Evolutionary conservation across 2,888 invertebrate genomes (phyloP).

Genomic region (Urechis unicinctus): DNA sequence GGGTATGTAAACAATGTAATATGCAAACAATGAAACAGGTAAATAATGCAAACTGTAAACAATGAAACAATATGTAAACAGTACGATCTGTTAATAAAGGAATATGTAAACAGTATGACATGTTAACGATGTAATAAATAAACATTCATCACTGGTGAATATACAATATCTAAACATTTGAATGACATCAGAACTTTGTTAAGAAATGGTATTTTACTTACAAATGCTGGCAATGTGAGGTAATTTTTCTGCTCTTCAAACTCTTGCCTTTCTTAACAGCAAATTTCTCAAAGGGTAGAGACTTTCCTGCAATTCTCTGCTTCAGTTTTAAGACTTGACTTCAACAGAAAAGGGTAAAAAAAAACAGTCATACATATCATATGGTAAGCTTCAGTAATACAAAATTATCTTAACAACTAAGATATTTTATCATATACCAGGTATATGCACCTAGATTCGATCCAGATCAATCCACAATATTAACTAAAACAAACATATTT

Average conservation of each 20-base stretch:
- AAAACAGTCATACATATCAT: background rate
- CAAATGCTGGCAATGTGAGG: slow-evolving; percentile 72
- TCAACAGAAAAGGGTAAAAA: background rate
- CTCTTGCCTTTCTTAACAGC: slow-evolving; percentile 77
- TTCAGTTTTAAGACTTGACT: slow-evolving; percentile 76
- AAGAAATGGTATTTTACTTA: slow-evolving; percentile 25
- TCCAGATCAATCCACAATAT: background rate
- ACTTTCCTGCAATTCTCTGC: slow-evolving; percentile 90
- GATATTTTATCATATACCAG: background rate
- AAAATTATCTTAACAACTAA: background rate
- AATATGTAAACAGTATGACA: too few species aligned
- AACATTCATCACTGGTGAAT: too few species aligned
- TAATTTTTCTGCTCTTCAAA: slow-evolving; percentile 67
- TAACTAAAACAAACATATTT: too few species aligned
- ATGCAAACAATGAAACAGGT: background rate
- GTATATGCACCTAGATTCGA: background rate
- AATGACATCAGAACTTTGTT: background rate
- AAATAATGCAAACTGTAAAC: too few species aligned
- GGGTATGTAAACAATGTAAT: background rate
- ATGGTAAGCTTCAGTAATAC: background rate
- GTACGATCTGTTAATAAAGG: too few species aligned
- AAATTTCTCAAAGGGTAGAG: slow-evolving; percentile 94
- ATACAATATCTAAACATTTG: too few species aligned
- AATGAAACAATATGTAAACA: too few species aligned
- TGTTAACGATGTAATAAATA: too few species aligned